Percentiles rank a stretch among this genome's conserved stretches.
Conservation (phyloP, 2,888 invertebrate species). For the Stenoptilia bipunctidactyla region DNA sequence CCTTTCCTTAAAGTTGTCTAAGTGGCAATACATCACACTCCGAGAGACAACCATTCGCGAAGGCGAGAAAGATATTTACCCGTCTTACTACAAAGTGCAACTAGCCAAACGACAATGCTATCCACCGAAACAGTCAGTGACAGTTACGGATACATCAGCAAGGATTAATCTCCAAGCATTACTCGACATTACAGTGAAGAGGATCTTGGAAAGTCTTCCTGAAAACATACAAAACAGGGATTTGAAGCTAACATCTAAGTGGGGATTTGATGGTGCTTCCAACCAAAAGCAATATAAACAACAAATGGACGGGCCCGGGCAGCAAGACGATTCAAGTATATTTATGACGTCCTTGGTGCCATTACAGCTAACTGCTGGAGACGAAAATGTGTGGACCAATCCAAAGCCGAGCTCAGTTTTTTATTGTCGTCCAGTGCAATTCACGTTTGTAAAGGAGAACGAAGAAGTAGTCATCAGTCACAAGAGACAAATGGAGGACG, state of each 20-base stretch:
- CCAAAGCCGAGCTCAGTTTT: conserved; percentile 8
- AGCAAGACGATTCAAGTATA: conserved; percentile 8
- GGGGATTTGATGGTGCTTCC: conserved; percentile 12
- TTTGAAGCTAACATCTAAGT: conserved; percentile 9
- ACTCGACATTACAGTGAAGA: conserved; percentile 9
- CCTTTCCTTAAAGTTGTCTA: conserved; percentile 10
- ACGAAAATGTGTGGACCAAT: conserved; percentile 10
- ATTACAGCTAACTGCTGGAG: conserved; percentile 6
- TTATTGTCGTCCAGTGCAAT: conserved; percentile 12
- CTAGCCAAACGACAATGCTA: conserved; percentile 8
- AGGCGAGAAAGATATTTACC: conserved; percentile 8
- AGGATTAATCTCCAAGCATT: conserved; percentile 10
- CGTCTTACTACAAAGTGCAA: conserved; percentile 8
- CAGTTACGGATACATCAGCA: conserved; percentile 13
- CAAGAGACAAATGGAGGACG: conserved; percentile 8
- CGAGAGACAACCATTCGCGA: conserved; percentile 10
- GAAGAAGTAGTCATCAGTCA: conserved; percentile 8
- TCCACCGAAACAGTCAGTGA: conserved; percentile 9
- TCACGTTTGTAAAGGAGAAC: conserved; percentile 11
- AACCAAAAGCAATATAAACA: conserved; percentile 11
- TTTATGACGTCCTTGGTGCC: conserved; percentile 12
- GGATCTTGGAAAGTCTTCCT: conserved; percentile 6
- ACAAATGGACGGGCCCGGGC: conserved; percentile 2
- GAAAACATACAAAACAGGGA: conserved; percentile 5
- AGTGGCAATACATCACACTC: conserved; percentile 12